Percentiles rank a stretch among this genome's conserved stretches.
These are phyloP conservation scores for Myocastor coypus DNA, from an alignment of 2,113 vertebrate species.

Conservation along the genomic window DNA sequence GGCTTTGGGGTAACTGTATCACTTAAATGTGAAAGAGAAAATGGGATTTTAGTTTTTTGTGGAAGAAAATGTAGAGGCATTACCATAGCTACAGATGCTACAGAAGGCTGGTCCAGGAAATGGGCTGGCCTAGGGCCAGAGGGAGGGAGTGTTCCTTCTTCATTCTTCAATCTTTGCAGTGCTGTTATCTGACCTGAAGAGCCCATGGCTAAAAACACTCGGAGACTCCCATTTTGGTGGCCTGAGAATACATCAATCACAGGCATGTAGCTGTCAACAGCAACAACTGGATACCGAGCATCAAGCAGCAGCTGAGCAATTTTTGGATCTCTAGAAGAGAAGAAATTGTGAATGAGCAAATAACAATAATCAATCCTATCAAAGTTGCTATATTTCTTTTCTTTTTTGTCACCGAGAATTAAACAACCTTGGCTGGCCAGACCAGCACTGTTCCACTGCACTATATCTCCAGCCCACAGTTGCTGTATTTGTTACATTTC, in stretches of 20 bases:
- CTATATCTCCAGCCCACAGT: no score
- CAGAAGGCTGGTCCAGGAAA: conserved; percentile 88
- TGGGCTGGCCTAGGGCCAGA: conserved; percentile 86
- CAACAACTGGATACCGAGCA: conserved; percentile 95
- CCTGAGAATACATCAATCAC: conserved; percentile 94
- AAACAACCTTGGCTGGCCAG: no score
- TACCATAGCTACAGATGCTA: conserved; percentile 73
- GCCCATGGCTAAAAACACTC: conserved; percentile 95
- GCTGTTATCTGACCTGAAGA: conserved; percentile 91
- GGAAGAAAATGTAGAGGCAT: conserved; percentile 25
- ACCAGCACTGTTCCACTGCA: no score
- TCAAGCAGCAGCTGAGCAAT: conserved; percentile 92
- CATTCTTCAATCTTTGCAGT: conserved; percentile 90
- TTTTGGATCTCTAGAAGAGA: conserved; percentile 89
- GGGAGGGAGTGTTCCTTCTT: conserved; percentile 80
- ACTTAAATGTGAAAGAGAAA: conserved; percentile 58
- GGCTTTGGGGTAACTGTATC: conserved; percentile 22
- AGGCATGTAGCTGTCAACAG: conserved; percentile 93
- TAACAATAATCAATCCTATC: conserved; percentile 7
- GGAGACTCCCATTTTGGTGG: conserved; percentile 89
- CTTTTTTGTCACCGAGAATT: no score
- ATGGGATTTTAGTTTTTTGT: conserved; percentile 51
- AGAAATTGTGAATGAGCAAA: conserved; percentile 57
- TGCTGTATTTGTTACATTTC: neutral
- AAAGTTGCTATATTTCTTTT: conserved; percentile 40